Evolutionary conservation across 2,888 invertebrate species (phyloP), one percentile per base, ranked within the genome.

Genomic region (Leucoptera coffeella): DNA sequence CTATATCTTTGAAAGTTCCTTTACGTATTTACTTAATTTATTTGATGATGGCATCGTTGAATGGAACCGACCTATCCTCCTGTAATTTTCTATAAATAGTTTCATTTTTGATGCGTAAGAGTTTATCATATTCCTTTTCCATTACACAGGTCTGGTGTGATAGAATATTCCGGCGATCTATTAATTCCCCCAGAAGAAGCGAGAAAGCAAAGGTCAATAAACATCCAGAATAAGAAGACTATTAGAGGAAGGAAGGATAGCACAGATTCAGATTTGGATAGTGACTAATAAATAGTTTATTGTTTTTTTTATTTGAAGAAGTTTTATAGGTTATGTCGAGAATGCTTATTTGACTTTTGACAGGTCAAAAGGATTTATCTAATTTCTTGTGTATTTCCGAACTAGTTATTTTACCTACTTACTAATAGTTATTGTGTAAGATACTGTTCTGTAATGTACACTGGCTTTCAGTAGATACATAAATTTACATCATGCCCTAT

Each of bases 131-230:
- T n/a, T n/a, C n/a, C n/a, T n/a, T n/a, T n/a, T n/a, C n/a, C n/a
- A n/a, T n/a, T n/a, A n/a, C n/a, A n/a, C 50, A 71, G 71, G 35
- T 61, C 77, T 0, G 73, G 76, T 12, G 76, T 76, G 2, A 80
- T 85, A 23, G 79, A 82, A 14, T 85, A 85, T 42, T 62, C 67
- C 2, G 85, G 83, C 0, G 84, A 85, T 46, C 50, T 83, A 2
- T 38, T 75, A 21, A 62, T 72, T 2, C 82, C 83, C 0, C 83
- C 83, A 1, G 74, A 72, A 26, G 53, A 69, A 7, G 67, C 49
- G 0, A 67, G 69, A 37, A 60, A 59, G 32, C 54, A 56, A 27
- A 60, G 62, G 32, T 37, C 50, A 0, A 44, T 61, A 2, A 53
- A 62, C 4, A 40, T 69, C 1, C 67, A 71, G 30, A 61, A 48